Percentiles rank a stretch among this genome's conserved stretches.
These are phyloP conservation scores for Eumaeus atala DNA, from an alignment of 1,140 invertebrate genomes.

Conservation along the genomic window DNA sequence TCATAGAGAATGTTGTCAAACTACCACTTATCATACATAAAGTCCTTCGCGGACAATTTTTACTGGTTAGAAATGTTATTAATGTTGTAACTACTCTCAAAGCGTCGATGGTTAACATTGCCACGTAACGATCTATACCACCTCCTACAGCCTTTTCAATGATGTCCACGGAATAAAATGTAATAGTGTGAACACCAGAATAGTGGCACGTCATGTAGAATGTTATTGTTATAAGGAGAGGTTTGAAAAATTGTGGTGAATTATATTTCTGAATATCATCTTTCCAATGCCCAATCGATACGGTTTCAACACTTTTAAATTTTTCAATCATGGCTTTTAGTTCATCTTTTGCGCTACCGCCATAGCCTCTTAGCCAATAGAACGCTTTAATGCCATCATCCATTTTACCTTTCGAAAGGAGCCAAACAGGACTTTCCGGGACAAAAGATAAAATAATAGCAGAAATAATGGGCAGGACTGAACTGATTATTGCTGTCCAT, in stretches of 20 bases:
- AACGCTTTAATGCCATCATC: constrained; percentile 5
- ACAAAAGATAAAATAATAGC: constrained; percentile 2
- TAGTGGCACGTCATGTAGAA: constrained; percentile 4
- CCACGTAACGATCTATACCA: constrained; percentile 8
- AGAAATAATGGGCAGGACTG: constrained; percentile 2
- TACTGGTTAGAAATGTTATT: neutral
- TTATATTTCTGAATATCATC: neutral
- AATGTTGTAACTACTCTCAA: constrained; percentile 2
- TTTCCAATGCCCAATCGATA: neutral
- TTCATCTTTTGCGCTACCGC: neutral
- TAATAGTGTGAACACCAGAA: constrained; percentile 3
- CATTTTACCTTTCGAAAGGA: constrained; percentile 10
- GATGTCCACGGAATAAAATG: constrained; percentile 4
- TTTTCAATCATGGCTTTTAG: constrained; percentile 8
- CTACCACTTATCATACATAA: constrained; percentile 2
- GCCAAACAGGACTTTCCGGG: constrained; percentile 7
- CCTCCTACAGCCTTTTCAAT: constrained; percentile 4
- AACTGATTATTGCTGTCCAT: neutral
- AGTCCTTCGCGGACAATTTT: constrained; percentile 4
- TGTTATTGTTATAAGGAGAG: constrained; percentile 5
- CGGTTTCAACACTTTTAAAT: neutral
- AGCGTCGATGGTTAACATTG: neutral
- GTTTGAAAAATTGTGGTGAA: neutral
- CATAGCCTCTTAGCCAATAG: constrained; percentile 1
- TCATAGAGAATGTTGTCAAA: constrained; percentile 3